phyloP scores from a whole-genome alignment of 1,140 invertebrate genomes.

The Eupeodes corollae region DNA sequence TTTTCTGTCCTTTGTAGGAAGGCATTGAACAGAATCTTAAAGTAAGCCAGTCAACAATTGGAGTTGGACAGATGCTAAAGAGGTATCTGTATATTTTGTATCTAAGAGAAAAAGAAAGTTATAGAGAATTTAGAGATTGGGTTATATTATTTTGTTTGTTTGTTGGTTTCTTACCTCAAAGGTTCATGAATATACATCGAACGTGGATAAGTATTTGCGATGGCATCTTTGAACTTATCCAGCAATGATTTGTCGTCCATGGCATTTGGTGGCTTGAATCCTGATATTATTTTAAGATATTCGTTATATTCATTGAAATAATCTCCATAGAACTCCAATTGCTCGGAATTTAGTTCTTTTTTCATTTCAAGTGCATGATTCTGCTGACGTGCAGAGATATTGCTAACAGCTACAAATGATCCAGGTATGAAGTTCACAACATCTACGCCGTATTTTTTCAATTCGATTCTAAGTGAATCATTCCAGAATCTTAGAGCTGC shows the following conservation, averaged over 20 bases:
- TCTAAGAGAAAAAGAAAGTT: conserved; percentile 11
- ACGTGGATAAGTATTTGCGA: conserved; percentile 40
- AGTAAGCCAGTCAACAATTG: conserved; percentile 43
- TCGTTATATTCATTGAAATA: conserved; percentile 45
- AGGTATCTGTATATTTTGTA: conserved; percentile 44
- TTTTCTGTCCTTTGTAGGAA: conserved; percentile 12
- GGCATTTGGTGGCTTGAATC: conserved; percentile 29
- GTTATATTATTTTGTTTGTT: background rate
- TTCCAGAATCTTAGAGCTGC: conserved; percentile 59
- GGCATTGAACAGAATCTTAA: conserved; percentile 45
- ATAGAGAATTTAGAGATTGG: too few relatives aligned
- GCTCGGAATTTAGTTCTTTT: conserved; percentile 40
- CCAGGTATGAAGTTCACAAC: conserved; percentile 70
- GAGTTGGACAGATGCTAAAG: conserved; percentile 39
- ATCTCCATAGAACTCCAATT: conserved; percentile 40
- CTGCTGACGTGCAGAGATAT: conserved; percentile 43
- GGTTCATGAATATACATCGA: conserved; percentile 44
- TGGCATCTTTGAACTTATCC: conserved; percentile 40
- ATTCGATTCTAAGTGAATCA: conserved; percentile 60
- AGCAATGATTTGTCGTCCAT: conserved; percentile 41
- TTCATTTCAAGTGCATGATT: conserved; percentile 44
- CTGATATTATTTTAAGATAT: conserved; percentile 40
- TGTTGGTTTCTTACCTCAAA: conserved; percentile 25
- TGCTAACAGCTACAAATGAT: conserved; percentile 45
- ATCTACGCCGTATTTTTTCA: conserved; percentile 56